A percentile compares a stretch with the other conserved stretches of the same genome.
These are phyloP conservation scores for Upupa epops DNA, from an alignment of 2,113 vertebrate species.

Conservation along the genomic window DNA sequence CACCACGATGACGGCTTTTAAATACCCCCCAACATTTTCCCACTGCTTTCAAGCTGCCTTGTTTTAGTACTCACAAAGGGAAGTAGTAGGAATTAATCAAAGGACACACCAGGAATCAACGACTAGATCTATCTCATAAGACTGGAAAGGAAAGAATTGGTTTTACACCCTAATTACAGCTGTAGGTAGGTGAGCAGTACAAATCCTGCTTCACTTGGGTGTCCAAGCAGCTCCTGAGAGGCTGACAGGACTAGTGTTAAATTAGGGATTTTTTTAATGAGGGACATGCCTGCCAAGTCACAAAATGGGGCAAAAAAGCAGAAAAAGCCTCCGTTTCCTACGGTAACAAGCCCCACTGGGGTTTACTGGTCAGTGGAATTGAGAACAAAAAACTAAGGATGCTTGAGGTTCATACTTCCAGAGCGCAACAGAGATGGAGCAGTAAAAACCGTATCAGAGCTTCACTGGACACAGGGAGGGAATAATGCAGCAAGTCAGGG, in stretches of 20 bases:
- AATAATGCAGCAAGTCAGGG: accelerated
- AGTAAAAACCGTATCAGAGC: background rate
- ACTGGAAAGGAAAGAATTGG: background rate
- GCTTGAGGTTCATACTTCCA: background rate
- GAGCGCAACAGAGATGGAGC: background rate
- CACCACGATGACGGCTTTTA: background rate
- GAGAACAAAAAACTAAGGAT: background rate
- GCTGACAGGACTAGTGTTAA: background rate
- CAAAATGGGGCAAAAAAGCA: background rate
- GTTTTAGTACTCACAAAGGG: background rate
- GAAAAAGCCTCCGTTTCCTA: background rate
- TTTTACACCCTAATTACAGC: background rate
- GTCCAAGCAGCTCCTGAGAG: background rate
- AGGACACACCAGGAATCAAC: background rate
- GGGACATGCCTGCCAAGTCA: background rate
- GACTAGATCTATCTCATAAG: background rate
- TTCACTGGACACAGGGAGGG: accelerated
- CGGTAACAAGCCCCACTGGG: background rate
- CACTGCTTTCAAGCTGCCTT: background rate
- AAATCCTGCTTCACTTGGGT: background rate
- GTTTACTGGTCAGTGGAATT: background rate
- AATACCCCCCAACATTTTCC: background rate
- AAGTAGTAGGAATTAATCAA: background rate
- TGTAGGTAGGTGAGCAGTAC: background rate
- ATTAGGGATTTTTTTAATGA: background rate